Evolutionary conservation across 2,888 invertebrate genomes (phyloP).

Genomic region (Scaptomyza parva): DNA sequence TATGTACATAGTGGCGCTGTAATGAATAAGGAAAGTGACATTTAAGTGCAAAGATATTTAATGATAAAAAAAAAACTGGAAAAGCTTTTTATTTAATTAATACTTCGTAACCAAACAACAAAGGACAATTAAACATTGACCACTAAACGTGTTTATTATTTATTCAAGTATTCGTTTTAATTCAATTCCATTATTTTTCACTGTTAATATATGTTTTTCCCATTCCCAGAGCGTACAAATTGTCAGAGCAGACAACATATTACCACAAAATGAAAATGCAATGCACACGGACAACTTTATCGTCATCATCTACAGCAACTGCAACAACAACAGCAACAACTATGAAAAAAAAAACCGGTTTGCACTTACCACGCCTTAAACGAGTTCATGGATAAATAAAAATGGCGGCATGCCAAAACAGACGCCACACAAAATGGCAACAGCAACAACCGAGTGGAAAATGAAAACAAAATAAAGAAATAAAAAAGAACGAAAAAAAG

Average conservation of each 20-base stretch:
- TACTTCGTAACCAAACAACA: neutral
- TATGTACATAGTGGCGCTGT: neutral
- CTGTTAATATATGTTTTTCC: neutral
- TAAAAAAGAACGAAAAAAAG: neutral
- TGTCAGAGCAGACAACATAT: constrained; percentile 28
- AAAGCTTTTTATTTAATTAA: neutral
- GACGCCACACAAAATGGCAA: constrained; percentile 44
- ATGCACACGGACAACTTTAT: constrained; percentile 47
- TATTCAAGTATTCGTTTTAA: neutral
- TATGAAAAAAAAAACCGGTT: constrained; percentile 30
- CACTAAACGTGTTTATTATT: neutral
- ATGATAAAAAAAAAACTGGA: neutral
- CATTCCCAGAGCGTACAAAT: constrained; percentile 24
- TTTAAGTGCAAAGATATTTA: neutral
- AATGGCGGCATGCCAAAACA: constrained; percentile 80
- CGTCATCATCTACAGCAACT: constrained; percentile 34
- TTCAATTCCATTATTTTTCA: neutral
- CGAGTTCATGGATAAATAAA: constrained; percentile 71
- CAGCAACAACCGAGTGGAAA: constrained; percentile 10
- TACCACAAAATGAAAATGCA: constrained; percentile 48
- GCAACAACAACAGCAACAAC: constrained; percentile 15
- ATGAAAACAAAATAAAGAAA: neutral
- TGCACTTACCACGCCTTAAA: constrained; percentile 68
- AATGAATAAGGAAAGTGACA: constrained; percentile 1
- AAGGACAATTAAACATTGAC: neutral